Evolutionary conservation across 2,888 invertebrate genomes (phyloP).

Genomic region (Teinopalpus imperialis): DNA sequence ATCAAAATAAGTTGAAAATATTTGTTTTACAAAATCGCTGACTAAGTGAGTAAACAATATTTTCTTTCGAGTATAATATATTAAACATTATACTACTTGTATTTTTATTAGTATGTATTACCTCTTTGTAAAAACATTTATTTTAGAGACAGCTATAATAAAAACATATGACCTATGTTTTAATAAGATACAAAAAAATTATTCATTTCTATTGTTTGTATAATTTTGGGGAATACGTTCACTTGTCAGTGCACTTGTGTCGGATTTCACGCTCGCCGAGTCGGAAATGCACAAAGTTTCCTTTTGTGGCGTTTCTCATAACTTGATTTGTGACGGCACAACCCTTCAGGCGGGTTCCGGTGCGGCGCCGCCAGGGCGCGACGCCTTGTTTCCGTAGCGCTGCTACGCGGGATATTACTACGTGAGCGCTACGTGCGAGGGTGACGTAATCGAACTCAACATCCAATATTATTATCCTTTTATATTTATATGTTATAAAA

Average conservation of each 20-base stretch:
- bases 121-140: too few species aligned
- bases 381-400: slow-evolving; percentile 65
- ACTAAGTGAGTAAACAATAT: too few species aligned
- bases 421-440: slow-evolving; percentile 1
- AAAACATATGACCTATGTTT: too few species aligned
- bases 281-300: slow-evolving; percentile 81
- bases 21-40: too few species aligned
- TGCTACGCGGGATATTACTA: slow-evolving; percentile 17
- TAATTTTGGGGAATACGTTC: slow-evolving; percentile 44
- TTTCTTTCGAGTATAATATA: too few species aligned
- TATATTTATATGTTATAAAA: too few species aligned
- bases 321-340: slow-evolving; percentile 80
- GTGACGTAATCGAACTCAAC: slow-evolving; percentile 20
- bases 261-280: slow-evolving; percentile 74
- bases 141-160: too few species aligned
- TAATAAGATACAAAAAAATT: too few species aligned
- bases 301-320: slow-evolving; percentile 80
- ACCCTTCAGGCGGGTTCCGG: slow-evolving; percentile 76
- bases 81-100: too few species aligned
- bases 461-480: too few species aligned
- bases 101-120: too few species aligned
- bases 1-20: too few species aligned
- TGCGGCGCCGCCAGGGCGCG: slow-evolving; percentile 75
- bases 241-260: slow-evolving; percentile 39
- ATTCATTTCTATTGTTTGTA: slow-evolving; percentile 23